These are phyloP conservation scores for mouse (Mus musculus) DNA, from an alignment of 2,113 vertebrate genomes.

Conservation along the genomic window GRCm39 chr7:44554001-44554500, in stretches of 20 bases:
- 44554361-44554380: neutral
- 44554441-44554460: neutral
- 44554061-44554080: slow-evolving; percentile 87
- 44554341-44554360: neutral
- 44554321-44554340: too few relatives aligned
- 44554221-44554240: neutral
- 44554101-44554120: slow-evolving; percentile 96
- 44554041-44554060: neutral
- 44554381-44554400: neutral
- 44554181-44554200: neutral
- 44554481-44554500: neutral
- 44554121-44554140: slow-evolving; percentile 96
- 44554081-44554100: slow-evolving; percentile 95
- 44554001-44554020: too few relatives aligned
- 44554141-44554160: slow-evolving; percentile 97
- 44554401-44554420: neutral
- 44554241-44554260: neutral
- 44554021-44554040: fast-evolving
- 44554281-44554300: fast-evolving
- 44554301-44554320: neutral
- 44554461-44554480: neutral
- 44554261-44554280: neutral
- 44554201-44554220: neutral
- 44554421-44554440: neutral
- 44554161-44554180: slow-evolving; percentile 94